Conservation (phyloP, 2,797 vertebrate species). For the Lagodon rhomboides region DNA sequence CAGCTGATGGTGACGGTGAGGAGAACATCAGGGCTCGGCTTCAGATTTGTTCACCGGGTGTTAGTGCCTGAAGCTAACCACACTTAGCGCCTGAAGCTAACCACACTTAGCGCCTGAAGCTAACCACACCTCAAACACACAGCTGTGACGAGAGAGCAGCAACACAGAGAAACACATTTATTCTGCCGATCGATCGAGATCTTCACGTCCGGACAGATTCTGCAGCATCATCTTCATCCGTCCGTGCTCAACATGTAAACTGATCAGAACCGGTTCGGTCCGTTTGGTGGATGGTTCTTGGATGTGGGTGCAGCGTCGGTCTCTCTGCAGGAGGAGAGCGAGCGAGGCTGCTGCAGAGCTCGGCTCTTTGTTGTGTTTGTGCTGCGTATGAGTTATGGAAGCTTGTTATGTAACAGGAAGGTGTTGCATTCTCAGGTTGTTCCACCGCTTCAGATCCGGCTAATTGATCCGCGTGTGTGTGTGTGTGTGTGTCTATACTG, state of each 20-base stretch:
- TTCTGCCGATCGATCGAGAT: too few relatives aligned
- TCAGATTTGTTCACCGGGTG: too few relatives aligned
- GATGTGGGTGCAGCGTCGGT: constrained; percentile 19
- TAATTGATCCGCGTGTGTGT: constrained; percentile 24
- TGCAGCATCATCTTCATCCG: background rate
- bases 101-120: too few relatives aligned
- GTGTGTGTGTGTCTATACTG: background rate
- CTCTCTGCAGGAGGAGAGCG: constrained; percentile 23
- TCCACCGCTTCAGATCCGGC: constrained; percentile 8
- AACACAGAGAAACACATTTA: too few relatives aligned
- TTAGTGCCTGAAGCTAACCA: too few relatives aligned
- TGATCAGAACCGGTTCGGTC: background rate
- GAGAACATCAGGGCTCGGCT: too few relatives aligned
- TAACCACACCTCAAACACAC: too few relatives aligned
- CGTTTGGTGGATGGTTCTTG: constrained; percentile 13
- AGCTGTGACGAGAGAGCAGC: too few relatives aligned
- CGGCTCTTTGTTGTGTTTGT: constrained; percentile 31
- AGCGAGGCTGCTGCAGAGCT: constrained; percentile 35
- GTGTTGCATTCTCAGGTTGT: constrained; percentile 14
- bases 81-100: too few relatives aligned
- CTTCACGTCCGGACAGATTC: too few relatives aligned
- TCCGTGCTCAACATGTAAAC: background rate
- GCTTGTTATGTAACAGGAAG: constrained; percentile 56
- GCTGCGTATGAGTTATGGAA: constrained; percentile 41
- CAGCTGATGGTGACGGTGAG: too few relatives aligned